Evolutionary conservation across 2,113 vertebrate genomes (phyloP).

Genomic region (Chitala chitala): DNA sequence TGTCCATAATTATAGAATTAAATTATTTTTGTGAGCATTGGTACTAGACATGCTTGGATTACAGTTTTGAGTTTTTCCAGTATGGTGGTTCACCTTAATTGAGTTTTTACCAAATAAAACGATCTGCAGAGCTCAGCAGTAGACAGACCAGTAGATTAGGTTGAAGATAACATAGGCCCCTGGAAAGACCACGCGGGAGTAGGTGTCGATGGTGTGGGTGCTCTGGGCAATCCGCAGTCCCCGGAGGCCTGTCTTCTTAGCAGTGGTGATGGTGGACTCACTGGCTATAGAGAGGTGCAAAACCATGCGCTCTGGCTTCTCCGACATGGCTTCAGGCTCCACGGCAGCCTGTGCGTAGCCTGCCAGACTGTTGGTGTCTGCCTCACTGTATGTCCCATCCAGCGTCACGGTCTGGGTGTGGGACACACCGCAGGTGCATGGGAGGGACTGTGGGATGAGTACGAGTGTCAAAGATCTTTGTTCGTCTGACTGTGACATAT

Average conservation of each 20-base stretch:
- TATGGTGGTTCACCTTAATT: too few species aligned
- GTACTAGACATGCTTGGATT: too few species aligned
- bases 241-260: slow-evolving; percentile 72
- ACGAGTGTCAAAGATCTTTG: background rate
- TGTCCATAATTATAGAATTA: too few species aligned
- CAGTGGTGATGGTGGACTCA: slow-evolving; percentile 60
- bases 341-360: slow-evolving; percentile 73
- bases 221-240: slow-evolving; percentile 80
- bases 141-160: slow-evolving; percentile 92
- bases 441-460: slow-evolving; percentile 50
- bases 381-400: slow-evolving; percentile 78
- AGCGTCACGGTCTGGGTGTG: slow-evolving; percentile 79
- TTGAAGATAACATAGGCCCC: slow-evolving; percentile 91
- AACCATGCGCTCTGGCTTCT: slow-evolving; percentile 78
- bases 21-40: too few species aligned
- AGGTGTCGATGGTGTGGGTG: slow-evolving; percentile 87
- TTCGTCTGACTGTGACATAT: background rate
- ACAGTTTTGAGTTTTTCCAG: background rate
- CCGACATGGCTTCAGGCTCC: slow-evolving; percentile 64
- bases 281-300: slow-evolving; percentile 76
- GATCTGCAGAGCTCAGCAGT: slow-evolving; percentile 64
- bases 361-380: slow-evolving; percentile 80
- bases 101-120: background rate
- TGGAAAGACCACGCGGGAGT: slow-evolving; percentile 89
- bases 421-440: slow-evolving; percentile 76